Evolutionary conservation across 2,797 vertebrate genomes (phyloP).

Genomic region (Oreochromis grahami): DNA sequence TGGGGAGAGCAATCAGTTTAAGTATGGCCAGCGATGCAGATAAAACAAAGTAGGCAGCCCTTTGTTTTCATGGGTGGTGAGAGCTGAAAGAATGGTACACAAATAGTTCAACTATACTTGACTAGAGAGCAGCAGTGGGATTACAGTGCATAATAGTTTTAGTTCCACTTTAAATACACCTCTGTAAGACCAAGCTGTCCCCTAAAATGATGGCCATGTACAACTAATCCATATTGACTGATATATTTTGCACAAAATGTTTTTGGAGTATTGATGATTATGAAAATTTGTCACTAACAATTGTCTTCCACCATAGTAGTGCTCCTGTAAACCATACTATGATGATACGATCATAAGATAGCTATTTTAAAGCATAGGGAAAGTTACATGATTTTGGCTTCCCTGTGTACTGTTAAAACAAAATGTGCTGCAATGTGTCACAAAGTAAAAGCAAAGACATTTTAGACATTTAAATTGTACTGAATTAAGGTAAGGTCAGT

Average conservation of each 20-base stretch:
- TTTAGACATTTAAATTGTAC: background rate
- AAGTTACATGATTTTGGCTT: background rate
- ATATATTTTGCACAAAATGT: background rate
- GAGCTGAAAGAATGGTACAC: conserved; percentile 10
- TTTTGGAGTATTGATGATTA: background rate
- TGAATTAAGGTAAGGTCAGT: background rate
- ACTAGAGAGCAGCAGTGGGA: conserved; percentile 19
- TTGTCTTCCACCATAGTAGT: background rate
- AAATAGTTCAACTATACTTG: conserved; percentile 24
- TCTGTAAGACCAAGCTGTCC: background rate
- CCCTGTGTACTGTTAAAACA: background rate
- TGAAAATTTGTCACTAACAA: background rate
- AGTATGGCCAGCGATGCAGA: conserved; percentile 10
- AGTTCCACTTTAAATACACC: background rate
- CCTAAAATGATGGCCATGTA: background rate
- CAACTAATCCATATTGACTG: background rate
- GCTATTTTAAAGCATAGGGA: background rate
- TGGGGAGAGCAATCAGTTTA: conserved; percentile 16
- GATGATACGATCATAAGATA: background rate
- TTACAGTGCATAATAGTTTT: background rate
- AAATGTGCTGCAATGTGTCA: background rate
- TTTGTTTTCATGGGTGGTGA: conserved; percentile 34
- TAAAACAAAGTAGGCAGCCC: conserved; percentile 27
- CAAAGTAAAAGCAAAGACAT: background rate
- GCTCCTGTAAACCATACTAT: background rate